These are phyloP conservation scores for Hystrix brachyura DNA, from an alignment of 2,113 vertebrate genomes.

Conservation along the genomic window DNA sequence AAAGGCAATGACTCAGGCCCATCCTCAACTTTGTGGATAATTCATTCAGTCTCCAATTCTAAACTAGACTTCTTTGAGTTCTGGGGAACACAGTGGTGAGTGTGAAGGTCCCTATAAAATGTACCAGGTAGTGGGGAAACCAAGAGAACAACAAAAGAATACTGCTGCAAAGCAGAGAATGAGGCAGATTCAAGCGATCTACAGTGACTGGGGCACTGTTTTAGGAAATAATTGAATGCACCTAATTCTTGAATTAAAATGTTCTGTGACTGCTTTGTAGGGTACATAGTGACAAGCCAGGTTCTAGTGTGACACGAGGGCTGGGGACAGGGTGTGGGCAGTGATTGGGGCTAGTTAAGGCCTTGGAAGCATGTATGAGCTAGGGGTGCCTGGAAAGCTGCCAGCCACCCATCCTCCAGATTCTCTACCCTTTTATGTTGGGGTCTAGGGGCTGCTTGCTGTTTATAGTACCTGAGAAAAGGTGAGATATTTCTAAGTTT, in stretches of 20 bases:
- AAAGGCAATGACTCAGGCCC: background rate
- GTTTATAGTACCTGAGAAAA: background rate
- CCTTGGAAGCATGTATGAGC: rapidly evolving
- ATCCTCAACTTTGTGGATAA: rapidly evolving
- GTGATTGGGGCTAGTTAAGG: too few species aligned
- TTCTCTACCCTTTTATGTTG: background rate
- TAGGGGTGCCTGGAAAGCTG: background rate
- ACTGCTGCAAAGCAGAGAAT: background rate
- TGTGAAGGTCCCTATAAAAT: background rate
- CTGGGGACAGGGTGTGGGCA: background rate
- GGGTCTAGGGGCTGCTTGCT: background rate
- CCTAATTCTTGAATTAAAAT: background rate
- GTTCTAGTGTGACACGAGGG: background rate
- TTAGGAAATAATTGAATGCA: background rate
- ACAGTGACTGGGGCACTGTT: background rate
- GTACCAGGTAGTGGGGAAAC: rapidly evolving
- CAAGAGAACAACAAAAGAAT: background rate
- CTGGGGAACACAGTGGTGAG: too few species aligned
- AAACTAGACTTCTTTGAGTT: background rate
- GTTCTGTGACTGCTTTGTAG: background rate
- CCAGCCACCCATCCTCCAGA: rapidly evolving
- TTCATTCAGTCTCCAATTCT: background rate
- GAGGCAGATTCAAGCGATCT: too few species aligned
- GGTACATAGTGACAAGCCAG: rapidly evolving
- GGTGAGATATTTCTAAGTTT: background rate